Percentiles rank a stretch among this genome's conserved stretches.
phyloP scores from a whole-genome alignment of 2,113 vertebrate genomes.

The Edolisoma coerulescens region DNA sequence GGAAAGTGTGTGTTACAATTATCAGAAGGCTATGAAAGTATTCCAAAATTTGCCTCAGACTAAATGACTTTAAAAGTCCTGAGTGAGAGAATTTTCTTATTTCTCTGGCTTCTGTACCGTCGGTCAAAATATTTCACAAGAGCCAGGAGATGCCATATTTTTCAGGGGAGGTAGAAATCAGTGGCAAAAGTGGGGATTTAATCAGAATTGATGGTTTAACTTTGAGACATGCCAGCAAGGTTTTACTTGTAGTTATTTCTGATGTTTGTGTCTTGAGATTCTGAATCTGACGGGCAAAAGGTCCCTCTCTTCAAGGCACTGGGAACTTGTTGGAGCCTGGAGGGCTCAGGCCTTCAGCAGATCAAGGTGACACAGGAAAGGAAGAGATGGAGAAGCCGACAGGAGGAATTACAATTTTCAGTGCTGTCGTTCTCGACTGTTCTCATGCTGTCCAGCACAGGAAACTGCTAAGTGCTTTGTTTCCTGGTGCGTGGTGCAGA shows the following conservation, averaged over 20 bases:
- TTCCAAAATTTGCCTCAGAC: background rate
- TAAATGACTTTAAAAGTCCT: background rate
- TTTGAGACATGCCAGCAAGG: background rate
- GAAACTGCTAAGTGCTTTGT: background rate
- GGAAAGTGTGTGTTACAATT: background rate
- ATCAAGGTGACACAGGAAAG: background rate
- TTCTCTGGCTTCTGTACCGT: background rate
- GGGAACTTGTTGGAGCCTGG: background rate
- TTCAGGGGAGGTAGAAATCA: background rate
- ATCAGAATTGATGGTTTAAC: background rate
- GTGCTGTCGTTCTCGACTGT: background rate
- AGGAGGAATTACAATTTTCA: background rate
- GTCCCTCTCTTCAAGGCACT: background rate
- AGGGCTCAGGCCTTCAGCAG: background rate
- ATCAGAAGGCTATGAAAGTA: background rate
- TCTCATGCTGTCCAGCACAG: background rate
- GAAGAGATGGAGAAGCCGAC: background rate
- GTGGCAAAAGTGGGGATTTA: background rate
- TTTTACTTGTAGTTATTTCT: background rate
- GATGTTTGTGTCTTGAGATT: background rate
- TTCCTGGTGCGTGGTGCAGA: background rate
- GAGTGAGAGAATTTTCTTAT: background rate
- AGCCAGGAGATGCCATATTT: background rate
- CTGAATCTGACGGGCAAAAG: background rate
- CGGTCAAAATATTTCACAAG: background rate